Percentiles rank a stretch among this genome's conserved stretches.
Evolutionary conservation across 2,888 invertebrate species (phyloP).

Genomic region (Leptopilina syphax): DNA sequence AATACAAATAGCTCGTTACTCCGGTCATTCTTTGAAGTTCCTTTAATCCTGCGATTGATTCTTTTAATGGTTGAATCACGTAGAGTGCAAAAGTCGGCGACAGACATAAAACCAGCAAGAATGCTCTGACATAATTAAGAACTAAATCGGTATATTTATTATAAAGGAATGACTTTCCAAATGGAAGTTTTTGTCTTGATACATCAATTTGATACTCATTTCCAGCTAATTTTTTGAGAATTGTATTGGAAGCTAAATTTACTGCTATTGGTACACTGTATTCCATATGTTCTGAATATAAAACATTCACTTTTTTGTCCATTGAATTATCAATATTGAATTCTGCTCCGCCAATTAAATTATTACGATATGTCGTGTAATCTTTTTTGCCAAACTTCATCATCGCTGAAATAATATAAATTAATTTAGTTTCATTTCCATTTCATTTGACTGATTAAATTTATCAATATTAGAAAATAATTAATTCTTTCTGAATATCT

Average conservation of each 20-base stretch:
- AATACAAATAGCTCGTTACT: conserved; percentile 80
- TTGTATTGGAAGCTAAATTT: conserved; percentile 78
- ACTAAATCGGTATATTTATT: not conserved
- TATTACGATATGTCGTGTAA: conserved; percentile 76
- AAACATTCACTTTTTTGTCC: conserved; percentile 65
- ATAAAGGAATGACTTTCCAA: conserved; percentile 46
- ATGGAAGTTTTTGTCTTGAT: conserved; percentile 66
- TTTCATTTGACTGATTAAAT: too few relatives aligned
- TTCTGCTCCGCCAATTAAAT: conserved; percentile 78
- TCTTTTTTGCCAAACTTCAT: conserved; percentile 72
- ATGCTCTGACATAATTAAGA: conserved; percentile 53
- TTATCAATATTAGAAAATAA: too few relatives aligned
- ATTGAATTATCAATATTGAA: conserved; percentile 67
- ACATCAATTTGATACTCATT: conserved; percentile 65
- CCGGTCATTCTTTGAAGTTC: conserved; percentile 84
- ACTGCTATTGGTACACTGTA: conserved; percentile 79
- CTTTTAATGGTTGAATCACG: conserved; percentile 81
- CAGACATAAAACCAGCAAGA: conserved; percentile 61
- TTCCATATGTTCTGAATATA: conserved; percentile 78
- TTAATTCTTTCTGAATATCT: too few relatives aligned
- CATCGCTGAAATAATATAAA: conserved; percentile 73
- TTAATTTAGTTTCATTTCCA: not conserved
- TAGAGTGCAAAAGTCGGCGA: conserved; percentile 75
- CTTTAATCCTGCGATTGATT: conserved; percentile 81
- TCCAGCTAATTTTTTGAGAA: conserved; percentile 66